Percentiles rank a stretch among this genome's conserved stretches.
Conservation (phyloP, 1,140 invertebrate species). For the Bombyx mori region ASM3026992v2 NC_085129.1:11151501-11152000, state of each 20-base stretch:
- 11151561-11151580: slow-evolving; percentile 21
- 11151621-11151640: no score
- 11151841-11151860: slow-evolving; percentile 10
- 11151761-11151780: no score
- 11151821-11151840: slow-evolving; percentile 4
- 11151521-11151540: slow-evolving; percentile 11
- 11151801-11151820: not conserved
- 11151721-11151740: no score
- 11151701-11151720: no score
- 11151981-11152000: slow-evolving; percentile 19
- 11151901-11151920: not conserved
- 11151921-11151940: not conserved
- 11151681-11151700: no score
- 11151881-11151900: slow-evolving; percentile 7
- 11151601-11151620: no score
- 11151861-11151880: slow-evolving; percentile 12
- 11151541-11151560: slow-evolving; percentile 9
- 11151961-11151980: slow-evolving; percentile 16
- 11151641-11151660: no score
- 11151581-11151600: slow-evolving; percentile 1
- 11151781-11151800: no score
- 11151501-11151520: slow-evolving; percentile 10
- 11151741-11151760: no score
- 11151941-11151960: slow-evolving; percentile 3
- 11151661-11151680: no score